phyloP scores from a whole-genome alignment of 2,888 invertebrate genomes.

The Drosophila lutescens region DNA sequence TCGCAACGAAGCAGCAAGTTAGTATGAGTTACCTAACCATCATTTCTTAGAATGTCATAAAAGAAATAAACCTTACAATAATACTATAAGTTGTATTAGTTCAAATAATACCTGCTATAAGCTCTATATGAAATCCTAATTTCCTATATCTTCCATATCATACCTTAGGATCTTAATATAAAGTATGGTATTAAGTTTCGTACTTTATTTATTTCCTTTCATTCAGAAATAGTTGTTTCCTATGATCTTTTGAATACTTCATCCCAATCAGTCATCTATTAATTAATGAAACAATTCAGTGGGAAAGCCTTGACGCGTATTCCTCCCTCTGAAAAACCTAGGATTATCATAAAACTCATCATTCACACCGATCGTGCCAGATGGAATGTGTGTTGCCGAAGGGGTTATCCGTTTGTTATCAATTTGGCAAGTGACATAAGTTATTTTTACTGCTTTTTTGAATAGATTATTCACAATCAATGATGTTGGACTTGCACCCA shows the following conservation, averaged over 20 bases:
- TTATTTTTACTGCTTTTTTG: conserved; percentile 33
- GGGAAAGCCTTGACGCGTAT: neutral
- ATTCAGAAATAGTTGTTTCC: neutral
- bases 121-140: neutral
- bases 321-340: neutral
- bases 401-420: conserved; percentile 50
- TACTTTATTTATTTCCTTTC: no score
- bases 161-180: neutral
- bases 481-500: conserved; percentile 39
- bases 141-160: neutral
- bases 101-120: neutral
- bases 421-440: conserved; percentile 59
- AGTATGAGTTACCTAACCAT: no score
- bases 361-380: conserved; percentile 49
- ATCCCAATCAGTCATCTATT: conserved; percentile 14
- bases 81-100: neutral
- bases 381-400: conserved; percentile 18
- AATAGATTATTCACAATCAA: conserved; percentile 28
- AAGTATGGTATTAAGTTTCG: neutral
- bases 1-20: neutral
- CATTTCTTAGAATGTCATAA: no score
- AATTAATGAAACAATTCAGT: neutral
- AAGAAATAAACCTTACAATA: neutral
- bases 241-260: conserved; percentile 16
- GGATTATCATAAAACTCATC: conserved; percentile 32